Percentiles rank a stretch among this genome's conserved stretches.
These are phyloP conservation scores for Urocyon cinereoargenteus DNA, from an alignment of 2,797 vertebrate genomes.

Conservation along the genomic window DNA sequence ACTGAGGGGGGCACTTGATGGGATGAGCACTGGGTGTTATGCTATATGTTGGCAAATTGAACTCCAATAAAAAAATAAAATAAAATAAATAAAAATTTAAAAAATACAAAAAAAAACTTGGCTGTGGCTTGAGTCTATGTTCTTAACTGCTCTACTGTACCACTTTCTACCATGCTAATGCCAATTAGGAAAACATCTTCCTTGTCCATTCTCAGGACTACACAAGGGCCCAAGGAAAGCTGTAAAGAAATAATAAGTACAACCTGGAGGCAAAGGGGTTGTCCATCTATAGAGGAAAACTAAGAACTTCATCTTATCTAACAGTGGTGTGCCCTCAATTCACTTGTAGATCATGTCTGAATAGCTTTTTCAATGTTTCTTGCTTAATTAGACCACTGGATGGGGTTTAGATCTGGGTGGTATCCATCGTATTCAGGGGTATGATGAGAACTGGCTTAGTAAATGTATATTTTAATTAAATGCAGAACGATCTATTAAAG, in stretches of 20 bases:
- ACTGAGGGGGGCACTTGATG: too few relatives aligned
- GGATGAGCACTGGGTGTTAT: too few relatives aligned
- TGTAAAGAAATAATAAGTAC: background rate
- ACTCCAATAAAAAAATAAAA: too few relatives aligned
- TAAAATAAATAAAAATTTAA: too few relatives aligned
- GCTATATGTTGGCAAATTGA: too few relatives aligned
- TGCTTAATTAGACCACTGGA: background rate
- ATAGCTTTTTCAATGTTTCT: background rate
- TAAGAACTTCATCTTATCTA: conserved; percentile 5
- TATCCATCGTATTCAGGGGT: background rate
- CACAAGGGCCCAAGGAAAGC: background rate
- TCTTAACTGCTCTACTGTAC: conserved; percentile 3
- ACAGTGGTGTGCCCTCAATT: background rate
- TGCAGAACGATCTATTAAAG: background rate
- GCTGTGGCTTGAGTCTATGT: background rate
- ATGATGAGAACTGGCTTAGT: background rate
- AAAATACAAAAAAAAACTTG: too few relatives aligned
- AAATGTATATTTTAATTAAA: conserved; percentile 45
- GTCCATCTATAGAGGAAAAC: background rate
- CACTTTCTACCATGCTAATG: background rate
- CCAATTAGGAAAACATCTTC: background rate
- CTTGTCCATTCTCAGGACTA: background rate
- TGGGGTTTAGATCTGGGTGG: background rate
- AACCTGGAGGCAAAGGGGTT: background rate
- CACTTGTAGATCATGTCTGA: background rate